Percentiles rank a stretch among this genome's conserved stretches.
These are phyloP conservation scores for Channa argus DNA, from an alignment of 2,113 vertebrate species.

Conservation along the genomic window DNA sequence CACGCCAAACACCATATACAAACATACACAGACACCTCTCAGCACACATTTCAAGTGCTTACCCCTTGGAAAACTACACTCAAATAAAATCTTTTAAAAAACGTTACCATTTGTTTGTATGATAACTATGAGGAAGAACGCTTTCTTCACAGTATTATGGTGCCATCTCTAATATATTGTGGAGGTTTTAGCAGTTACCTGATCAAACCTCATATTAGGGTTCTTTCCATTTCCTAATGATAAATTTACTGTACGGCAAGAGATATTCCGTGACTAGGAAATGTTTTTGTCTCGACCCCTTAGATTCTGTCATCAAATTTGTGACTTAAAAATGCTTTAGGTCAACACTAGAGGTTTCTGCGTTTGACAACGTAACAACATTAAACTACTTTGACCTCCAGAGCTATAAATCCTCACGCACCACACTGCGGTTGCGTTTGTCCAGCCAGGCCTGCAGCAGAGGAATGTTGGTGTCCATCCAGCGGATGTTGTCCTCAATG, in stretches of 20 bases:
- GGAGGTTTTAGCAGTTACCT: too few relatives aligned
- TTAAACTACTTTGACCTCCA: not conserved
- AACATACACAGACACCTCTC: not conserved
- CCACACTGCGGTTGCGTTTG: constrained; percentile 17
- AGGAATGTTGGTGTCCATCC: constrained; percentile 89
- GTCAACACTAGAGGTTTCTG: not conserved
- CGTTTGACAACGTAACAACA: not conserved
- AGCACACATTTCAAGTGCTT: not conserved
- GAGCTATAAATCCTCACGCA: constrained; percentile 65
- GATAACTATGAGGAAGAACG: not conserved
- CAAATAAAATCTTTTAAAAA: not conserved
- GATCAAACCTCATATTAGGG: too few relatives aligned
- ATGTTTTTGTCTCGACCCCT: too few relatives aligned
- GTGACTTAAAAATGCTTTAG: too few relatives aligned
- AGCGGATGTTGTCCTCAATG: constrained; percentile 90
- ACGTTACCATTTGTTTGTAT: not conserved
- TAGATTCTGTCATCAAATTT: not conserved
- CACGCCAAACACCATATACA: not conserved
- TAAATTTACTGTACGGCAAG: too few relatives aligned
- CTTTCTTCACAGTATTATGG: too few relatives aligned
- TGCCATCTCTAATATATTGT: too few relatives aligned
- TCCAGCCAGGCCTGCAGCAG: constrained; percentile 85
- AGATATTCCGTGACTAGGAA: too few relatives aligned
- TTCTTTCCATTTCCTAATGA: too few relatives aligned
- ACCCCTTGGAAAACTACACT: not conserved